A percentile compares a stretch with the other conserved stretches of the same genome.
Conservation (phyloP, 2,113 vertebrate species). For the Montifringilla adamsi region DNA sequence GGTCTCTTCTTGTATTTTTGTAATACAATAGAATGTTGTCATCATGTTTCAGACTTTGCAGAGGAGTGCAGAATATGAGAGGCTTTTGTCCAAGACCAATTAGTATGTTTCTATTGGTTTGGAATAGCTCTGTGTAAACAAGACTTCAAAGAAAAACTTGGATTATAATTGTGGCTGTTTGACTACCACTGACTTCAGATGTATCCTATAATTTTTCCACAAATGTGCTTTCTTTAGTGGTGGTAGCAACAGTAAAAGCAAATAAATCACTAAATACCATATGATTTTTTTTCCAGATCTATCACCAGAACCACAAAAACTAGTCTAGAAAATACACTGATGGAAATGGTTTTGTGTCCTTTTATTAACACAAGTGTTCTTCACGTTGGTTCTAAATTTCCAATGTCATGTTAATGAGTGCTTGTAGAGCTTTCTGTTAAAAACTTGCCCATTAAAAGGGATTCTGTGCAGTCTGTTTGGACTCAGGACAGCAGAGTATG, state of each 20-base stretch:
- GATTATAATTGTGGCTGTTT: background rate
- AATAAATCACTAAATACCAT: background rate
- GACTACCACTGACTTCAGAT: background rate
- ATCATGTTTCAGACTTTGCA: background rate
- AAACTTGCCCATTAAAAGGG: background rate
- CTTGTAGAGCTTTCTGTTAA: background rate
- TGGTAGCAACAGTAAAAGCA: background rate
- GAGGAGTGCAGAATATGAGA: background rate
- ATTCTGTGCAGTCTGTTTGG: background rate
- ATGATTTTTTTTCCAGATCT: background rate
- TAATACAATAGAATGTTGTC: background rate
- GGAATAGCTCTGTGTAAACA: background rate
- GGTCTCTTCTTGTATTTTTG: background rate
- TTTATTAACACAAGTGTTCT: background rate
- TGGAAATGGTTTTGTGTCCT: background rate
- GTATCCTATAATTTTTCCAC: background rate
- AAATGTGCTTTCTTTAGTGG: background rate
- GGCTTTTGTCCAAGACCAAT: background rate
- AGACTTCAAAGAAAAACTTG: background rate
- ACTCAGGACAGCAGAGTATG: background rate
- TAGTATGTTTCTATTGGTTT: background rate
- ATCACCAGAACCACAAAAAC: background rate
- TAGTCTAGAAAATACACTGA: background rate
- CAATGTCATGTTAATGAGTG: accelerated
- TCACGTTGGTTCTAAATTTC: background rate